Evolutionary conservation across 1,140 invertebrate genomes (phyloP), one percentile per base, ranked within the genome.

Genomic region (Drosophila burlai): DNA sequence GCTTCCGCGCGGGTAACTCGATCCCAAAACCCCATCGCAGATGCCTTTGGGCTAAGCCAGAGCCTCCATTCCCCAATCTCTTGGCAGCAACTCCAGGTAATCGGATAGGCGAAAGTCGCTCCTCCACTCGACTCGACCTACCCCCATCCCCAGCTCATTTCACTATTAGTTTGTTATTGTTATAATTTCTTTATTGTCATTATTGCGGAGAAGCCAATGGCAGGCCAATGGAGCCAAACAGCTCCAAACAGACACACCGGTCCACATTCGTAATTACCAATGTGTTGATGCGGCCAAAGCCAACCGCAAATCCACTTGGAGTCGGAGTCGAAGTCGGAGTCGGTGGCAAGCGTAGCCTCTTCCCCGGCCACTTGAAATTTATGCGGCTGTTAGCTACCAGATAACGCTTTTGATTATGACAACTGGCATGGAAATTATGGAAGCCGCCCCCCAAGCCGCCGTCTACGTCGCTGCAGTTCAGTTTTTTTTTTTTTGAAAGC

Each of bases 401-500:
- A 87, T 87, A 87, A 87, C 83, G 83, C 83, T 75, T 90, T 90
- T 90, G 85, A 89, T 89, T 89, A 90, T 89, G 85, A 89, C 85
- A 89, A 89, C 81, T 87, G 63, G 71, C 62, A 71, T 66, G 60
- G 64, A 71, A 59, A 60, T 76, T 75, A 76, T 76, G 74, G 62
- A 72, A 43, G 55, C 45, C 50, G 76, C 76, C 58, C 62, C 68
- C 71, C 69, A 72, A 60, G 69, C 69, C 52, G 21, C 31, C 57
- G 38, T 34, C 45, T 21, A 24, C 45, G 2, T 15, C n/a, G 18
- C 69, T 72, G 68, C 71, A 71, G 40, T 45, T 61, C 8, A 47
- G 54, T 55, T 61, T 60, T 61, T 11, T 34, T 42, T 57, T 55
- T 45, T 63, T 74, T 49, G 47, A 77, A 67, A 76, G 54, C 62